Percentiles rank a stretch among this genome's conserved stretches.
Evolutionary conservation across 2,113 vertebrate genomes (phyloP).

Genomic region (Rattus rattus): DNA sequence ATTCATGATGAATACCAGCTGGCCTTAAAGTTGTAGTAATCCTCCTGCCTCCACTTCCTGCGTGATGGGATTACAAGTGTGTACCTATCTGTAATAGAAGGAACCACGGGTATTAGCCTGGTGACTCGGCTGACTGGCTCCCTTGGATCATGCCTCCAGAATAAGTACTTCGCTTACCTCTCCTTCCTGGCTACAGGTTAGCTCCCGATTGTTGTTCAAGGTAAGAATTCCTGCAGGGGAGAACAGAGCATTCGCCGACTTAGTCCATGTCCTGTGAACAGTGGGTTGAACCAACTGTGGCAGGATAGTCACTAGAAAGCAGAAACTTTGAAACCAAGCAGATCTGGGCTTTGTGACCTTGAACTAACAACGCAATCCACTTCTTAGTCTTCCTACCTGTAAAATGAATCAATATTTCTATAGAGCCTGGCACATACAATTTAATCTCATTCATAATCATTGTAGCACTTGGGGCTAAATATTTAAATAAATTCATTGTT

Average conservation of each 20-base stretch:
- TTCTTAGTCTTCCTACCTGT: background rate
- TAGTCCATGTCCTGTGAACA: background rate
- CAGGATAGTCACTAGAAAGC: background rate
- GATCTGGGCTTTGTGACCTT: background rate
- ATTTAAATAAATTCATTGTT: background rate
- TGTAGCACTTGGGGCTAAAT: background rate
- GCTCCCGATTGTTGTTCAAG: background rate
- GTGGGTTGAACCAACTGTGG: background rate
- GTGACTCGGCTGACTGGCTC: background rate
- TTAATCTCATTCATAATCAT: background rate
- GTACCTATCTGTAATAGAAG: too few relatives aligned
- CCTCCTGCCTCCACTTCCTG: background rate
- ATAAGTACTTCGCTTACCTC: background rate
- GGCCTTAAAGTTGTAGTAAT: background rate
- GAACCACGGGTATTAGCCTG: background rate
- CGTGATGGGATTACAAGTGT: background rate
- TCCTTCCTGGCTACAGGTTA: background rate
- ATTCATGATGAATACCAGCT: background rate
- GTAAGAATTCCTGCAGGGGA: background rate
- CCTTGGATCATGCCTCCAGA: background rate
- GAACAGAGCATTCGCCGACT: background rate
- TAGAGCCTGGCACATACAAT: background rate
- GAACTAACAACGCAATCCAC: background rate
- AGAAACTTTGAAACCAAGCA: background rate
- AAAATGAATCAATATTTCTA: background rate